Percentiles rank a stretch among this genome's conserved stretches.
Conservation (phyloP, 2,888 invertebrate genomes). For the Callyntrura guangdongensis region DNA sequence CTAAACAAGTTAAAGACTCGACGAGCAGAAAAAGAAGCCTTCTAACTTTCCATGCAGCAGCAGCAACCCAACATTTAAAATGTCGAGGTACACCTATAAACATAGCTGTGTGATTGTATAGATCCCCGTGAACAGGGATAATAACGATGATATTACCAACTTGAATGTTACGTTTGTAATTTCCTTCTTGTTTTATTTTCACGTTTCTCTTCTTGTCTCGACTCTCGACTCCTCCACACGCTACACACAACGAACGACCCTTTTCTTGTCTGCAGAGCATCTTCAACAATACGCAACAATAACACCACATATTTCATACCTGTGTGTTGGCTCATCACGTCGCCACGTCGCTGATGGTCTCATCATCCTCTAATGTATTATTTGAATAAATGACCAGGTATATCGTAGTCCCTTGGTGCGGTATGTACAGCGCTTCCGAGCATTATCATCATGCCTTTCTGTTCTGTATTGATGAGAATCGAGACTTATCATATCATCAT, state of each 20-base stretch:
- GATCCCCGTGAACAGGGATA: too few relatives aligned
- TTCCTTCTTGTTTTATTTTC: constrained; percentile 24
- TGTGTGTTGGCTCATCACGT: neutral
- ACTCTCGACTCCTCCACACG: neutral
- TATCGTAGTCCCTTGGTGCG: neutral
- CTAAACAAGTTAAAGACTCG: too few relatives aligned
- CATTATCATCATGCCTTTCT: neutral
- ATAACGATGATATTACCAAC: too few relatives aligned
- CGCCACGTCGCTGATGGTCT: neutral
- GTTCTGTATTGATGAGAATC: neutral
- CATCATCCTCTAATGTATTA: too few relatives aligned
- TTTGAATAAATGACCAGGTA: neutral
- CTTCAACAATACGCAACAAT: neutral
- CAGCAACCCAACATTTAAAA: too few relatives aligned
- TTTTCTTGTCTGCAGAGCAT: neutral
- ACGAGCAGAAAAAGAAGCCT: too few relatives aligned
- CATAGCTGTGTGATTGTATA: too few relatives aligned
- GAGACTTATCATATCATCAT: constrained; percentile 30
- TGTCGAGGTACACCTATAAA: too few relatives aligned
- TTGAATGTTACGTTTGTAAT: neutral
- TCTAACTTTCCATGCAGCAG: too few relatives aligned
- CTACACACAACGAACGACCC: neutral
- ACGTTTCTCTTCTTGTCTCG: neutral
- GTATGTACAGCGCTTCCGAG: too few relatives aligned
- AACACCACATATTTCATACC: neutral